Evolutionary conservation across 2,888 invertebrate species (phyloP), one percentile per base, ranked within the genome.

Genomic region (Melieria picta): DNA sequence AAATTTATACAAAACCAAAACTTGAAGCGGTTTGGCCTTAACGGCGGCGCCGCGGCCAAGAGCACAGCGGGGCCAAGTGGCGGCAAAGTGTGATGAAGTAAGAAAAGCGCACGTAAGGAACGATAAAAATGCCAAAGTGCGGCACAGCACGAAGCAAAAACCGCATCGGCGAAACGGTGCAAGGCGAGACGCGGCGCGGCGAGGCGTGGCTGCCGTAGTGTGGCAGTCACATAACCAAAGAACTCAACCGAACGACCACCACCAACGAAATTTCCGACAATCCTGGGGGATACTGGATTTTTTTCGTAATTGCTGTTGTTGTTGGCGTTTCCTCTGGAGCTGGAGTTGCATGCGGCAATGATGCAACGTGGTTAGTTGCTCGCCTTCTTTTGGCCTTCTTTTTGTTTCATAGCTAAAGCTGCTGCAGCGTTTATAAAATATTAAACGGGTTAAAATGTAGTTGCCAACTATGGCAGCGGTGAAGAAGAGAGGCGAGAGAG

Each of bases 61-160:
- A 5, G 10, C 30, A 50, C 13, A 67, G 30, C 48, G 16, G 16
- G 11, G 7, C 11, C 42, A 11, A 3, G 3, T 58, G 58, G 11
- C 16, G 43, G 58, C 42, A 58, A 65, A 13, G 30, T 13, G 46
- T 16, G 10, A 47, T n/a, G 13, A 5, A 57, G 56, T n/a, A 58
- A 57, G 58, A 58, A 48, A 5, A 7, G 11, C 43, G 50, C 60
- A 61, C 50, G 43, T 16, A 16, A 67, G 61, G 60, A 67, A 61
- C 67, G 67, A 67, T 67, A 67, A 67, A 67, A 67, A 67, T 67
- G 67, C 67, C 67, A 67, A 67, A 67, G 67, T 67, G 60, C 61
- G 60, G 61, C 60, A 67, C 60, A 67, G 60, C 67, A 61, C 50
- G 67, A 67, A 67, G 42, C 67, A 61, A 67, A 66, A 67, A 67